Conservation (phyloP, 92 coral and sea anemone genomes). For the Meandrina meandrites region DNA sequence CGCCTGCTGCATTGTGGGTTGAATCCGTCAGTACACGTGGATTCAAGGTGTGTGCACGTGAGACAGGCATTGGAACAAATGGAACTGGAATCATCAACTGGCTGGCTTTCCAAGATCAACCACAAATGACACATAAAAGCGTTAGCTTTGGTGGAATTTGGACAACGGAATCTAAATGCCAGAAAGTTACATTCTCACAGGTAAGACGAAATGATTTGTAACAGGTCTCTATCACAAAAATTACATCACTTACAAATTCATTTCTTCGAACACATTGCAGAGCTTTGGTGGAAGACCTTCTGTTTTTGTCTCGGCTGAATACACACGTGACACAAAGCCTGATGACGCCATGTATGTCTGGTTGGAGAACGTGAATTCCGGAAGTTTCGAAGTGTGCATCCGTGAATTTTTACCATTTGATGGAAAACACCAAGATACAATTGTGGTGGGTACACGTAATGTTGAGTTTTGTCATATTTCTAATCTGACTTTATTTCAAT, state of each 20-base stretch:
- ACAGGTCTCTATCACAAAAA: too few species aligned
- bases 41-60: constrained; percentile 37
- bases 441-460: not conserved
- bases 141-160: not conserved
- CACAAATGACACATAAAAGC: not conserved
- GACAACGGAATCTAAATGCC: not conserved
- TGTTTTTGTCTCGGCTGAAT: not conserved
- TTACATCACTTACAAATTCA: too few species aligned
- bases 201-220: not conserved
- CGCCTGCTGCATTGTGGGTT: constrained; percentile 51
- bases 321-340: not conserved
- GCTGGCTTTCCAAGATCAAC: constrained; percentile 33
- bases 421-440: not conserved
- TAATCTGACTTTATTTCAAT: too few species aligned
- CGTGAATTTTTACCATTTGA: not conserved
- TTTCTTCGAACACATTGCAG: not conserved
- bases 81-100: constrained; percentile 43
- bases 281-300: not conserved
- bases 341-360: not conserved
- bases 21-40: constrained; percentile 27
- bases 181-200: not conserved
- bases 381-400: not conserved
- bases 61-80: constrained; percentile 32
- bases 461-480: too few species aligned
- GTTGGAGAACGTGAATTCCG: not conserved